Percentiles rank a stretch among this genome's conserved stretches.
phyloP scores from a whole-genome alignment of 2,797 vertebrate species.

The Harpagifer antarcticus region DNA sequence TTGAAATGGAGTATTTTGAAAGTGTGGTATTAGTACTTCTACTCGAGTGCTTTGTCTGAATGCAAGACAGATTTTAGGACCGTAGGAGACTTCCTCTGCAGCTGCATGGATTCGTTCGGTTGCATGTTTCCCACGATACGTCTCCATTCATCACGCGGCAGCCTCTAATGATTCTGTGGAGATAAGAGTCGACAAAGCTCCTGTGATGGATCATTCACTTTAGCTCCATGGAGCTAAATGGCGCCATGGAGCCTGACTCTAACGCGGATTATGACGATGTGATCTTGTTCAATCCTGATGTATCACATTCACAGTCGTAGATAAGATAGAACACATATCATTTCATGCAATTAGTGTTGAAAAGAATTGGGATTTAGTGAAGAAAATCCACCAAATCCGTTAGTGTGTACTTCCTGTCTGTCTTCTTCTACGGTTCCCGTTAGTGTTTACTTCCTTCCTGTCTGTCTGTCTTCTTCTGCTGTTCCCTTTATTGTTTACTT shows the following conservation, averaged over 20 bases:
- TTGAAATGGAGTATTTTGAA: too few species aligned
- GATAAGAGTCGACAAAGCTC: slow-evolving; percentile 65
- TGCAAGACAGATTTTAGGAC: slow-evolving; percentile 25
- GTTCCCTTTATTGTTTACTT: too few species aligned
- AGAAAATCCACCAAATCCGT: too few species aligned
- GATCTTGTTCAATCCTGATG: slow-evolving; percentile 60
- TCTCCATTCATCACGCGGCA: slow-evolving; percentile 50
- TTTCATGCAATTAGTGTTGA: too few species aligned
- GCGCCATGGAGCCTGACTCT: slow-evolving; percentile 50
- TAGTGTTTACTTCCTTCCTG: too few species aligned
- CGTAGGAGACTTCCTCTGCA: slow-evolving; percentile 3
- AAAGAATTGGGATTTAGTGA: too few species aligned
- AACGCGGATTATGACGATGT: slow-evolving; percentile 62
- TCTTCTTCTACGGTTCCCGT: too few species aligned
- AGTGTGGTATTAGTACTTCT: too few species aligned
- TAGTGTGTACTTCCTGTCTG: too few species aligned
- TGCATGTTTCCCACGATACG: slow-evolving; percentile 20
- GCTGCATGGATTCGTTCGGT: slow-evolving; percentile 24
- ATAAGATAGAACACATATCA: neutral
- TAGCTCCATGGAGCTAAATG: too few species aligned
- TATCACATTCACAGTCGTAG: neutral
- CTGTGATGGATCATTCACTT: slow-evolving; percentile 61
- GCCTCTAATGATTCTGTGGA: slow-evolving; percentile 48
- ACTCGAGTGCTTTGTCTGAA: slow-evolving; percentile 1
- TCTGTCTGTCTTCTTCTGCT: too few species aligned